Evolutionary conservation across 2,888 invertebrate genomes (phyloP), one percentile per base, ranked within the genome.

Genomic region (Strigamia crassipes): DNA sequence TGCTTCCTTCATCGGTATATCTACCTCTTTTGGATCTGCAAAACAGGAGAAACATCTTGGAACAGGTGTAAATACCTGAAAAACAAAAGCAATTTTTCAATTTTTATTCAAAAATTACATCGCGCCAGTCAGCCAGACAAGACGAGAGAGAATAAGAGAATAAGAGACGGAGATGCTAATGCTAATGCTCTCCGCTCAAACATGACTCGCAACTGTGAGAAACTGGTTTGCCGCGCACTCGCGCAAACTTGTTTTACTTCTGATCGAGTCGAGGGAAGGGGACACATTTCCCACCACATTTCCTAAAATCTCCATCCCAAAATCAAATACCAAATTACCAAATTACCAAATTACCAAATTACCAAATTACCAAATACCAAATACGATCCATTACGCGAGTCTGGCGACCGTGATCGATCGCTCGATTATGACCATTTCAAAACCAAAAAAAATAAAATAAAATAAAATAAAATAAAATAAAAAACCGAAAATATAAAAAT

Each of bases 31-130:
- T 61, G 61, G 21, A 61, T 61, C 61, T 61, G 61, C 61, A 18
- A 61, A 61, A 18, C 61, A 61, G 61, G 61, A 61, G 61, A 61
- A 61, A 61, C 61, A 61, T 61, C 61, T 61, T 61, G 61, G 61
- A 61, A 61, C 61, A 61, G 61, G 61, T 61, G 61, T 61, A 61
- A 61, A 61, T 21, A 61, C 61, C 61, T 61, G 10, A 15, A 61
- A 61, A 61, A 56, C 13, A 56, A 56, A 56, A 56, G 15, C 13
- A 56, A 56, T 10, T 10, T n/a, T n/a, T n/a, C n/a, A n/a, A n/a
- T n/a, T n/a, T n/a, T n/a, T n/a, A n/a, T n/a, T n/a, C n/a, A n/a
- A n/a, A n/a, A n/a, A 56, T 56, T n/a, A 56, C n/a, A n/a, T n/a
- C n/a, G n/a, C n/a, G n/a, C n/a, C n/a, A n/a, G n/a, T n/a, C n/a